These are phyloP conservation scores for Myrmecobius fasciatus DNA, from an alignment of 2,113 vertebrate species.

Conservation along the genomic window DNA sequence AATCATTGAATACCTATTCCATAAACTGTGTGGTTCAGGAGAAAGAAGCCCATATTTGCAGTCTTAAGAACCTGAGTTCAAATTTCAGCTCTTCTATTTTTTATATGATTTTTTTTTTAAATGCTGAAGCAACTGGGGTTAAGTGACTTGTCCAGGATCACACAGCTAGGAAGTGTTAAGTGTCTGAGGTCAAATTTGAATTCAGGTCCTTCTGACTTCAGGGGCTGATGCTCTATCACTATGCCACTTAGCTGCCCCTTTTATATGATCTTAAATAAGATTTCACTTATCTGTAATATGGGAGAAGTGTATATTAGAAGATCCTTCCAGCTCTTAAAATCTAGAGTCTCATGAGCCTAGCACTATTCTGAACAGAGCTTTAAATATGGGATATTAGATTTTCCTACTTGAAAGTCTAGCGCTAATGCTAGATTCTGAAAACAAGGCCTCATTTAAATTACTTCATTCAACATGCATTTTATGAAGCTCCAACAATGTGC, in stretches of 20 bases:
- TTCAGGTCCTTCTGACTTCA: too few relatives aligned
- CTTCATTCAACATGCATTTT: neutral
- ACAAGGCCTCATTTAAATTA: neutral
- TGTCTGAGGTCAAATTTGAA: too few relatives aligned
- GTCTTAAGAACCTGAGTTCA: too few relatives aligned
- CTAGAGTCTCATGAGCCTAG: neutral
- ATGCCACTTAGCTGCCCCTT: too few relatives aligned
- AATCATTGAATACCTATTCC: too few relatives aligned
- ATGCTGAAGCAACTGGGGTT: too few relatives aligned
- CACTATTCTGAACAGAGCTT: neutral
- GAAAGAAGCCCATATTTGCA: too few relatives aligned
- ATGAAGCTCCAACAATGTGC: neutral
- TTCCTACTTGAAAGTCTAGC: neutral
- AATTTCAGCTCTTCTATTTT: neutral
- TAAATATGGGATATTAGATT: neutral
- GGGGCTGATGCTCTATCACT: too few relatives aligned
- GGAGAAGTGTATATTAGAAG: neutral
- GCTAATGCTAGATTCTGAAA: neutral
- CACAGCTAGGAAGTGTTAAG: too few relatives aligned
- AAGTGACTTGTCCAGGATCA: too few relatives aligned
- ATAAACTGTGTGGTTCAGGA: too few relatives aligned
- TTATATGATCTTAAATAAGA: neutral
- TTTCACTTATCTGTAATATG: neutral
- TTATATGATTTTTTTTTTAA: neutral
- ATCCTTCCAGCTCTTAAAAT: neutral